These are phyloP conservation scores for Phrynocephalus forsythii DNA, from an alignment of 2,797 vertebrate genomes.

Conservation along the genomic window DNA sequence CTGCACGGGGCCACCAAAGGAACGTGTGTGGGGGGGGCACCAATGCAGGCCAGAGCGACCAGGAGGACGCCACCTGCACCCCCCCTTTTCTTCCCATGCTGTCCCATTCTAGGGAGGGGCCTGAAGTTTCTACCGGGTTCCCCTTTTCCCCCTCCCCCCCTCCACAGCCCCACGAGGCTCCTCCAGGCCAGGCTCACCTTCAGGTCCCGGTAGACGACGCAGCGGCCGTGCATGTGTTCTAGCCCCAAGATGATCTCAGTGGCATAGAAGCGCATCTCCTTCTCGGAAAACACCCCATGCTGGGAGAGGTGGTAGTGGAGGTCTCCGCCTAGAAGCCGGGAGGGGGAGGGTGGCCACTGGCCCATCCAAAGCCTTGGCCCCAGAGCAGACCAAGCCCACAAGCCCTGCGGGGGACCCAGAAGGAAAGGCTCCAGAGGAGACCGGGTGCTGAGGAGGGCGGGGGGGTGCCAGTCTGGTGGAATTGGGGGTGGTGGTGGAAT, in stretches of 20 bases:
- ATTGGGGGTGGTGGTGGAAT: no score
- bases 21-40: no score
- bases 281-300: slow-evolving; percentile 96
- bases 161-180: accelerated
- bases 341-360: neutral
- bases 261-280: slow-evolving; percentile 98
- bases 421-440: no score
- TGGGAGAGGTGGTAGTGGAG: slow-evolving; percentile 98
- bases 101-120: no score
- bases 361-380: no score
- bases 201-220: slow-evolving; percentile 96
- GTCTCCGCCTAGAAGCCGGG: slow-evolving; percentile 86
- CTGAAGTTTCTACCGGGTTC: no score
- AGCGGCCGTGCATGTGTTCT: slow-evolving; percentile 98
- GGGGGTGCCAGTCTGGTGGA: neutral
- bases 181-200: slow-evolving; percentile 81
- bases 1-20: no score
- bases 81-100: neutral
- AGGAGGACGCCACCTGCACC: no score
- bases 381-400: no score
- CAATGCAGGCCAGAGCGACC: no score
- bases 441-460: no score
- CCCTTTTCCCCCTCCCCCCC: neutral
- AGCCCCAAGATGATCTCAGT: slow-evolving; percentile 96
- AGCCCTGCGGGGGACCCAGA: no score